Percentiles rank a stretch among this genome's conserved stretches.
These are phyloP conservation scores for Zaprionus nigranus DNA, from an alignment of 1,140 invertebrate genomes.

Conservation along the genomic window DNA sequence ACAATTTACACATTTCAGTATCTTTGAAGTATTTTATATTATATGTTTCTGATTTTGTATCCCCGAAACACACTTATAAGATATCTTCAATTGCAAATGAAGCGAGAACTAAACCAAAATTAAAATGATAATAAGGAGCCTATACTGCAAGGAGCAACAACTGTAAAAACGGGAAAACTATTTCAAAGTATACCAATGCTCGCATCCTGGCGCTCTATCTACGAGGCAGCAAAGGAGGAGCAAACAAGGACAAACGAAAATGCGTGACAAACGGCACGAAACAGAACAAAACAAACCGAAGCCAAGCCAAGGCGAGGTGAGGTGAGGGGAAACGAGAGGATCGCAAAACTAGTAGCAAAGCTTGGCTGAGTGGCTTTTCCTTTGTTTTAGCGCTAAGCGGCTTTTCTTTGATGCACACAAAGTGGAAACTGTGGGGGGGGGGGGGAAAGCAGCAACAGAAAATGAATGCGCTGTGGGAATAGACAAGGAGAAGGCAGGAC, in stretches of 20 bases:
- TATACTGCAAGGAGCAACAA: not conserved
- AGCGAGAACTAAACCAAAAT: not conserved
- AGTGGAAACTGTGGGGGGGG: not conserved
- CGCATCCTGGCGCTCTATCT: not conserved
- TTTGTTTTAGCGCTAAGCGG: constrained; percentile 39
- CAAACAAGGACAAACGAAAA: not conserved
- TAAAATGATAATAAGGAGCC: not conserved
- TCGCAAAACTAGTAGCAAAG: constrained; percentile 12
- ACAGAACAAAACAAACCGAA: constrained; percentile 13
- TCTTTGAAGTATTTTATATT: too few relatives aligned
- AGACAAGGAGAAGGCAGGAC: not conserved
- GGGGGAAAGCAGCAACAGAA: not conserved
- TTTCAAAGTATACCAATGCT: not conserved
- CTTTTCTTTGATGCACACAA: constrained; percentile 31
- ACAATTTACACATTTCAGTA: too few relatives aligned
- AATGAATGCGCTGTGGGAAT: constrained; percentile 1
- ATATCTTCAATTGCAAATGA: not conserved
- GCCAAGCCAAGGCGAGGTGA: too few relatives aligned
- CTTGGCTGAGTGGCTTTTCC: constrained; percentile 23
- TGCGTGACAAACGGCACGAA: not conserved
- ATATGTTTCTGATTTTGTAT: too few relatives aligned
- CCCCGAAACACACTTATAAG: too few relatives aligned
- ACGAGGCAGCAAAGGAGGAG: not conserved
- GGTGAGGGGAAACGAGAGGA: not conserved
- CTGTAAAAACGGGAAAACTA: not conserved